phyloP scores from a whole-genome alignment of 2,888 invertebrate species.

The Dicranocentrus wangi region DNA sequence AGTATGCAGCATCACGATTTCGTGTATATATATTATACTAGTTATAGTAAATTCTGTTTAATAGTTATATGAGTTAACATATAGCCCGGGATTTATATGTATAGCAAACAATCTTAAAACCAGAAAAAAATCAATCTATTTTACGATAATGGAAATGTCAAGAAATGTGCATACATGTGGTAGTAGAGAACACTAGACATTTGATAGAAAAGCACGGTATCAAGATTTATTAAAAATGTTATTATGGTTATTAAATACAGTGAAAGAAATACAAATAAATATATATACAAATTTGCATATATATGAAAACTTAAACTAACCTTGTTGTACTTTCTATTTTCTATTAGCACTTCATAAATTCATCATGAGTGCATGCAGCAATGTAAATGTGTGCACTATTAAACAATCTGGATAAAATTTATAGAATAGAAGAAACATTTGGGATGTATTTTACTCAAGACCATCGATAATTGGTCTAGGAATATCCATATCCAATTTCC shows the following conservation, averaged over 20 bases:
- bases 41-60: no score
- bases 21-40: no score
- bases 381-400: no score
- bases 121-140: background rate
- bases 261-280: slow-evolving; percentile 1
- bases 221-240: background rate
- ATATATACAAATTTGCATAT: slow-evolving; percentile 10
- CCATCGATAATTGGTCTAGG: background rate
- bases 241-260: background rate
- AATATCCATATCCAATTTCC: no score
- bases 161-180: background rate
- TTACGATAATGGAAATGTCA: slow-evolving; percentile 19
- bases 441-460: no score
- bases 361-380: no score
- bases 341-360: background rate
- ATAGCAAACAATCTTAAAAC: no score
- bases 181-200: background rate
- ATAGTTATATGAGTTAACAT: no score
- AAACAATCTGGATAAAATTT: no score
- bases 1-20: no score
- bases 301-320: background rate
- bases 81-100: no score
- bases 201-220: background rate
- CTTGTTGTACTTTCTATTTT: background rate
- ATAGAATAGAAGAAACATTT: no score